Evolutionary conservation across 1,140 invertebrate species (phyloP).

Genomic region (Forficula auricularia): DNA sequence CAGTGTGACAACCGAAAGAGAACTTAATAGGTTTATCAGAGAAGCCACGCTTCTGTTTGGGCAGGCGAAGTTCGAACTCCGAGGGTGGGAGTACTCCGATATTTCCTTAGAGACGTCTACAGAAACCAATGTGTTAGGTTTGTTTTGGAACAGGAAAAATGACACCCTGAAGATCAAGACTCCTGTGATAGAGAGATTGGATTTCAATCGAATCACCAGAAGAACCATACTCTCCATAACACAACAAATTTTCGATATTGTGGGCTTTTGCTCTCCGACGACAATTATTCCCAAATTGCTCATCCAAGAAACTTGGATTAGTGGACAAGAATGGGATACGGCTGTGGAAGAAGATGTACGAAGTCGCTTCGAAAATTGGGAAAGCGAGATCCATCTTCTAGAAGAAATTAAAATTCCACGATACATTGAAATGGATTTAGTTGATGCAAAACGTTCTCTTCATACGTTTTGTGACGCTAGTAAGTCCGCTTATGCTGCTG

Average conservation of each 20-base stretch:
- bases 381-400: constrained; percentile 10
- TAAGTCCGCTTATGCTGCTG: constrained; percentile 18
- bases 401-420: constrained; percentile 15
- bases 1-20: constrained; percentile 12
- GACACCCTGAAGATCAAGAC: constrained; percentile 12
- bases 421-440: constrained; percentile 8
- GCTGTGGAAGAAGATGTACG: constrained; percentile 6
- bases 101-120: not conserved
- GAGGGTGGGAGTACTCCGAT: constrained; percentile 16
- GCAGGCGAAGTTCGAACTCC: constrained; percentile 16
- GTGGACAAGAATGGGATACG: constrained; percentile 15
- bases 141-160: constrained; percentile 13
- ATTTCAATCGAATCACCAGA: constrained; percentile 9
- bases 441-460: constrained; percentile 7
- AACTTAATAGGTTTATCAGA: constrained; percentile 13
- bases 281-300: constrained; percentile 16
- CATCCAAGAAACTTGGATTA: constrained; percentile 16
- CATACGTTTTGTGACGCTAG: constrained; percentile 23
- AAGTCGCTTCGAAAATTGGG: constrained; percentile 14
- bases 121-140: constrained; percentile 13
- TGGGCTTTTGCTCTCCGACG: constrained; percentile 19
- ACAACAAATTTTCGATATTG: constrained; percentile 20
- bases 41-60: constrained; percentile 13
- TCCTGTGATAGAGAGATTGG: not conserved
- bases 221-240: constrained; percentile 14